phyloP scores from a whole-genome alignment of 2,797 vertebrate species.

The Gymnocypris eckloni region DNA sequence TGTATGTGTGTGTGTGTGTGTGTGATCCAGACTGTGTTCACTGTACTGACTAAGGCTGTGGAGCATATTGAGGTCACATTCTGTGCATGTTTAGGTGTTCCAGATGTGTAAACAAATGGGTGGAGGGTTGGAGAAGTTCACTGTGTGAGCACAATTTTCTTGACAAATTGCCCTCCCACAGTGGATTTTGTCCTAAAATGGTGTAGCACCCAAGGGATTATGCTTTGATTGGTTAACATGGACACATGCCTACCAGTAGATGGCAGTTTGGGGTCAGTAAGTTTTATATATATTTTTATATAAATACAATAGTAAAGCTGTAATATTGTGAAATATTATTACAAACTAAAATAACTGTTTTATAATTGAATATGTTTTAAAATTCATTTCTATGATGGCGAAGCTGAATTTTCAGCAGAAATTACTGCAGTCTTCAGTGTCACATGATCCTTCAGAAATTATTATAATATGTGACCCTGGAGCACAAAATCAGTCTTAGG shows the following conservation, averaged over 20 bases:
- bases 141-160: background rate
- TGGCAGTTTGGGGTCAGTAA: background rate
- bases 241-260: background rate
- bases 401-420: background rate
- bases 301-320: background rate
- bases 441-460: background rate
- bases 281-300: background rate
- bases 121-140: background rate
- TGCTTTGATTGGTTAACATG: background rate
- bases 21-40: conserved; percentile 14
- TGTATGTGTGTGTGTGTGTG: conserved; percentile 27
- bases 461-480: background rate
- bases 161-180: background rate
- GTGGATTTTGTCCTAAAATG: background rate
- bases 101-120: conserved; percentile 40
- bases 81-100: conserved; percentile 37
- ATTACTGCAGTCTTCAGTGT: background rate
- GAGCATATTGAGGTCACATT: conserved; percentile 42
- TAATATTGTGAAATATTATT: background rate
- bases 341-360: background rate
- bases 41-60: conserved; percentile 23
- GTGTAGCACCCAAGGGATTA: background rate
- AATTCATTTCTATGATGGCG: background rate
- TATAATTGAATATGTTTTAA: background rate
- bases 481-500: background rate